Base-by-base conservation (phyloP, 2,797 vertebrate species). In the Silurus aristotelis region DNA sequence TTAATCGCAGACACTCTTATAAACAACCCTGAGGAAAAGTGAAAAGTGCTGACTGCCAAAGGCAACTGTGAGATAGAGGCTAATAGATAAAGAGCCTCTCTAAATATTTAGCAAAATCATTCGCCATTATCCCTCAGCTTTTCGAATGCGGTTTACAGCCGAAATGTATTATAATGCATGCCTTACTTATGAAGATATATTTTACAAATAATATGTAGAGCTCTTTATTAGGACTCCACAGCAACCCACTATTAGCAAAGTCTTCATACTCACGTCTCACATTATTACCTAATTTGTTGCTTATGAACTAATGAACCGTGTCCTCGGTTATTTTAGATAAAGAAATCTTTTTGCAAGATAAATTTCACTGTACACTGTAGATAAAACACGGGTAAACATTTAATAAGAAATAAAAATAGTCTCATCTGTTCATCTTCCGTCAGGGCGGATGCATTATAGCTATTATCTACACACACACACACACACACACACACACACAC, bases 371-470 rank as follows among this genome's bases (percentile, higher is more conserved):
- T 46, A 81, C 1, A 13, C 2, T 43, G n/a, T 58, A 82, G 13
- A 48, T 48, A 10, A 73, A 76, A 19, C 52, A 38, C 12, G 9
- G 4, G 8, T 58, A 58, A 43, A 38, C 38, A 38, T 38, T 3
- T 38, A 0, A 38, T 38, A 38, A 38, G 38, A 38, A 38, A 38
- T 46, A 15, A 46, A 70, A 84, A 64, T 6, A 48, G 12, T 71
- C 93, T 90, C 87, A 95, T 94, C 92, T 89, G 87, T 89, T 95
- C 95, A 95, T 95, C 83, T 86, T 90, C 91, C n/a, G 14, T 64
- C 25, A 75, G 25, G 48, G n/a, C 2, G 15, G 77, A 63, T 77
- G 48, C 52, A 43, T 38, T 38, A 5, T 38, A 38, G 38, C 4
- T 38, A 38, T 4, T 38, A 38, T 38, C 4, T 38, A 38, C 38